Conservation (phyloP, 2,113 vertebrate genomes). For the Nipponia nippon region DNA sequence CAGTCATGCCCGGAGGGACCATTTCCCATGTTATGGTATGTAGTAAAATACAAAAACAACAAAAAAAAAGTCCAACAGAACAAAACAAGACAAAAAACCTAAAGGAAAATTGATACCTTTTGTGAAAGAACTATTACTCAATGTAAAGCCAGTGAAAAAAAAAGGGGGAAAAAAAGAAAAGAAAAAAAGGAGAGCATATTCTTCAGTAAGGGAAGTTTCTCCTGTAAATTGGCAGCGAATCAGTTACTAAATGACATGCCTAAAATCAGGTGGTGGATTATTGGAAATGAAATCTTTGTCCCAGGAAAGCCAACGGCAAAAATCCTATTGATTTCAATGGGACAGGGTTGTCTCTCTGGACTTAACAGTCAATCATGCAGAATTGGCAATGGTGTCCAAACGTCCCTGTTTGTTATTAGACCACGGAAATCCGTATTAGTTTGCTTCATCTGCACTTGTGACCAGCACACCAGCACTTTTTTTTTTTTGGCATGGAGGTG, state of each 20-base stretch:
- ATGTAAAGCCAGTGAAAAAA: not conserved
- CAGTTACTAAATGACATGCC: slow-evolving; percentile 41
- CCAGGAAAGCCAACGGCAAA: slow-evolving; percentile 51
- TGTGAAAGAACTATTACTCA: not conserved
- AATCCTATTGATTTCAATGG: slow-evolving; percentile 49
- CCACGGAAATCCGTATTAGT: slow-evolving; percentile 42
- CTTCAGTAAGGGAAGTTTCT: slow-evolving; percentile 12
- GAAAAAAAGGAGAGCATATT: not conserved
- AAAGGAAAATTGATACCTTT: not conserved
- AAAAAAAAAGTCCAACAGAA: not conserved
- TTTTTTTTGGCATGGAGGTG: not conserved
- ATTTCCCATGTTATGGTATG: not conserved
- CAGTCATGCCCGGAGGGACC: slow-evolving; percentile 36
- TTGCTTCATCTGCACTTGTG: slow-evolving; percentile 38
- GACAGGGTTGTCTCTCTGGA: slow-evolving; percentile 38
- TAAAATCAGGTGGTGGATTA: slow-evolving; percentile 56
- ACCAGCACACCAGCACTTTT: not conserved
- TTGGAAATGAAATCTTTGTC: slow-evolving; percentile 58
- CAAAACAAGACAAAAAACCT: not conserved
- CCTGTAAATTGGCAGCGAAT: slow-evolving; percentile 8
- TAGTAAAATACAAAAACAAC: slow-evolving; percentile 12
- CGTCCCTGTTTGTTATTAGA: slow-evolving; percentile 37
- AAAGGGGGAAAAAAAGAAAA: not conserved
- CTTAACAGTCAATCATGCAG: slow-evolving; percentile 51
- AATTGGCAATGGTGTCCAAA: not conserved